phyloP scores from a whole-genome alignment of 2,113 vertebrate genomes.

The Chrysemys picta region DNA sequence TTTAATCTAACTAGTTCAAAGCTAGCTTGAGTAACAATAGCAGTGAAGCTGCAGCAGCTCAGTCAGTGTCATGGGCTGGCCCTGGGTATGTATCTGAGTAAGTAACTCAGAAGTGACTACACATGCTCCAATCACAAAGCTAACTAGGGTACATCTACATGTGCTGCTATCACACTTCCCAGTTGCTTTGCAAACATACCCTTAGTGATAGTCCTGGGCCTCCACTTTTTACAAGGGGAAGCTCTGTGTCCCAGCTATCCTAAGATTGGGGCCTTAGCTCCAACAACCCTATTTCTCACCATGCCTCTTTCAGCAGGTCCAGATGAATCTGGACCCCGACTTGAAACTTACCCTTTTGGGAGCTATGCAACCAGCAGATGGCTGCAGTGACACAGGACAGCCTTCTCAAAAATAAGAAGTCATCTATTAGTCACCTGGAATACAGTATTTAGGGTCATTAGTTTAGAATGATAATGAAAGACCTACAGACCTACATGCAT shows the following conservation, averaged over 20 bases:
- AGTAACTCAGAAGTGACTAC: not conserved
- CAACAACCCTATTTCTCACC: not conserved
- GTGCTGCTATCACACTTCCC: not conserved
- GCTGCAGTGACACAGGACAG: conserved; percentile 17
- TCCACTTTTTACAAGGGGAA: not conserved
- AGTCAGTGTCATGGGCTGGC: not conserved
- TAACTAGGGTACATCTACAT: not conserved
- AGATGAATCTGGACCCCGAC: not conserved
- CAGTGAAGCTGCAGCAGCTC: not conserved
- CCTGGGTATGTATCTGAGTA: not conserved
- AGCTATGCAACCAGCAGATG: not conserved
- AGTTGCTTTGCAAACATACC: not conserved
- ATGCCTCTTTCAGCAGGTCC: not conserved
- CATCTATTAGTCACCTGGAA: not conserved
- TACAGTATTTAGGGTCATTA: conserved; percentile 25
- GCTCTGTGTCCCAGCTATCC: not conserved
- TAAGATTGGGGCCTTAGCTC: not conserved
- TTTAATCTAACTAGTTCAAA: not conserved
- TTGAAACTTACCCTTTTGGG: not conserved
- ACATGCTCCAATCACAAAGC: not conserved
- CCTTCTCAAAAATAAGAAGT: conserved; percentile 8
- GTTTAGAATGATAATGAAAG: not conserved
- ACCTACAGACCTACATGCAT: not conserved
- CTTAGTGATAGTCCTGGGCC: not conserved
- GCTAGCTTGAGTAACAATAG: not conserved